Evolutionary conservation across 37 sponge, comb jelly and placozoan genomes (phyloP), one percentile per base, ranked within the genome.

Genomic region (Spongia lamella): DNA sequence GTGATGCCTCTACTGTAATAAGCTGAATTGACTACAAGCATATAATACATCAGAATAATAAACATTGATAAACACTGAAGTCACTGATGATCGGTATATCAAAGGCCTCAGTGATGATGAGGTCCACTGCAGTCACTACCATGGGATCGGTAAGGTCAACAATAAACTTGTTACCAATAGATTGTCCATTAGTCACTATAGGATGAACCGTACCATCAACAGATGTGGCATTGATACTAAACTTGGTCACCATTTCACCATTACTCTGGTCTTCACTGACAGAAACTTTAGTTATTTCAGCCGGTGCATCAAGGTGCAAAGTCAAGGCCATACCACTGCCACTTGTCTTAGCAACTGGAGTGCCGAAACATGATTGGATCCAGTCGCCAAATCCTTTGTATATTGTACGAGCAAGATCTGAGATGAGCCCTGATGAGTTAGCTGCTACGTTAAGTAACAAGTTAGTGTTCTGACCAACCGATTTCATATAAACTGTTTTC

Each of bases 181-280:
- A 60, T 31, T 35, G 40, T 3, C 80, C 80, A 58, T 24, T n/a
- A 60, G 17, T 19, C 43, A 51, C 33, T 3, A 22, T 30, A 7
- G 38, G 19, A 22, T 68, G 16, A 1, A 19, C 13, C 14, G 40
- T n/a, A 6, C 31, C 31, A 17, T 38, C 51, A 2, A 5, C 1
- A 7, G 50, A 7, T n/a, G 7, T 0, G 3, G 57, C 52, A 32
- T 56, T 36, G 33, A 79, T 60, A 15, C 61, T 16, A 58, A 79
- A 79, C 32, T 70, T 32, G 17, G 53, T 53, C 9, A 79, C 53
- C 31, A 59, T 60, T 50, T 79, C 35, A 1, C 80, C 80, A 13
- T 79, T 19, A 24, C 59, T 36, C 52, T 79, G 80, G 70, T 79
- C 80, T 47, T 79, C 80, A 14, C 59, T 33, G 11, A 79, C 58